Base-by-base conservation (phyloP, 1,140 invertebrate species). In the Gryon sp. region DNA sequence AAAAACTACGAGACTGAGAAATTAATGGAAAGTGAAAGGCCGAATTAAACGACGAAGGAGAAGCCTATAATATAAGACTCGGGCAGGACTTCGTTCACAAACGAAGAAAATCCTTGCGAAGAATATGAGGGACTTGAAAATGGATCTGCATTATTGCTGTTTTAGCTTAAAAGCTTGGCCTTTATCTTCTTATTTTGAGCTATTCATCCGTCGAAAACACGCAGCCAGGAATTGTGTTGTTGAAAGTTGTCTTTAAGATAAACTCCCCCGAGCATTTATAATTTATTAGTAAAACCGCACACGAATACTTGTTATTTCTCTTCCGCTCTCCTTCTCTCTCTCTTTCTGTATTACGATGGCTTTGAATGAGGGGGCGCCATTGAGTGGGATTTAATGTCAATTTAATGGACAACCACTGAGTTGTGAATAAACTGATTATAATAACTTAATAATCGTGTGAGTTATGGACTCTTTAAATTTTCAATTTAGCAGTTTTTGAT, bases 141-240 rank as follows among this genome's bases (percentile, higher is more conserved):
- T 46, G 20, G 28, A 30, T 55, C 62, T 16, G 48, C 36, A 55
- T 55, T 68, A 19, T 68, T 48, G 28, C 22, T 68, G 48, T 68
- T 66, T 66, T 5, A 28, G 45, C 38, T 45, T 46, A 38, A 55
- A 55, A 55, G 40, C 41, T 45, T 43, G 40, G 7, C 24, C 40
- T 45, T 41, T 28, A 55, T 22, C 40, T 55, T 55, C 41, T 53
- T 55, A 18, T 41, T 45, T 24, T 12, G 46, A 52, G 28, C 38
- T 52, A 66, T 66, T 66, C 62, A 66, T 40, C 19, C 16, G 12
- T 16, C n/a, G 38, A 12, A 18, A 52, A 38, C 38, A 34, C 9
- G 36, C 26, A 20, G 28, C 36, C 22, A 65, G 12, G n/a, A n/a
- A n/a, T n/a, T n/a, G n/a, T n/a, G n/a, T 46, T 32, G 11, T 19